Percentiles rank a stretch among this genome's conserved stretches.
phyloP scores from a whole-genome alignment of 92 coral and sea anemone species.

The Virgularia gustaviana region DNA sequence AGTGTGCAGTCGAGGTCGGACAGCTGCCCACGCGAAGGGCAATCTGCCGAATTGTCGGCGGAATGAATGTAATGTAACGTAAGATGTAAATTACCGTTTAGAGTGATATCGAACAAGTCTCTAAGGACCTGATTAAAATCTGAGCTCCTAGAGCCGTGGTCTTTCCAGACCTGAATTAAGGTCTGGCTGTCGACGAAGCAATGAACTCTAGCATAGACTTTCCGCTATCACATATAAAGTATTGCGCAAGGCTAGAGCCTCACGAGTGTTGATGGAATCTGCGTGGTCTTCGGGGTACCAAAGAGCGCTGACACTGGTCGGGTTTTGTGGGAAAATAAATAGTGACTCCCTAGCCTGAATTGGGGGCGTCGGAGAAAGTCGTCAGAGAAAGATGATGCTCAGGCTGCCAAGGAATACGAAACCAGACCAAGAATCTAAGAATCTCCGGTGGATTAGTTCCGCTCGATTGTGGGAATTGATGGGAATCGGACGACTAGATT shows the following conservation, averaged over 20 bases:
- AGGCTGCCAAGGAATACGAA: conserved; percentile 47
- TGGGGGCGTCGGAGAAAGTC: conserved; percentile 45
- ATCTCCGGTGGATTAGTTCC: conserved; percentile 32
- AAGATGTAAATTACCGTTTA: not conserved
- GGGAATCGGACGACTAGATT: not conserved
- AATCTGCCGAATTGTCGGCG: conserved; percentile 29
- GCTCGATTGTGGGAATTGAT: not conserved
- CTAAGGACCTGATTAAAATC: not conserved
- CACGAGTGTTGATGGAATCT: conserved; percentile 39
- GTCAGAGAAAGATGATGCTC: conserved; percentile 32
- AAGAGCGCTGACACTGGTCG: not conserved
- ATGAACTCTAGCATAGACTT: too few species aligned
- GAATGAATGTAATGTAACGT: conserved; percentile 20
- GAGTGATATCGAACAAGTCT: not conserved
- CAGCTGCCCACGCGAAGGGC: too few species aligned
- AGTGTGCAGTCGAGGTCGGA: too few species aligned
- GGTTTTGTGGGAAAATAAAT: not conserved
- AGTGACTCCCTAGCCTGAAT: conserved; percentile 53
- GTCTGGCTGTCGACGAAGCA: conserved; percentile 10
- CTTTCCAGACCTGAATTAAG: not conserved
- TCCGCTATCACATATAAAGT: not conserved
- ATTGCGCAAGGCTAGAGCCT: conserved; percentile 42
- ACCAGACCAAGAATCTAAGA: conserved; percentile 44
- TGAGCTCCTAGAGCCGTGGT: not conserved
- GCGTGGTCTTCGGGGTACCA: conserved; percentile 26